Evolutionary conservation across 53 echinoderm and acorn worm genomes (phyloP), one percentile per base, ranked within the genome.

Genomic region (Zoroaster sp.): DNA sequence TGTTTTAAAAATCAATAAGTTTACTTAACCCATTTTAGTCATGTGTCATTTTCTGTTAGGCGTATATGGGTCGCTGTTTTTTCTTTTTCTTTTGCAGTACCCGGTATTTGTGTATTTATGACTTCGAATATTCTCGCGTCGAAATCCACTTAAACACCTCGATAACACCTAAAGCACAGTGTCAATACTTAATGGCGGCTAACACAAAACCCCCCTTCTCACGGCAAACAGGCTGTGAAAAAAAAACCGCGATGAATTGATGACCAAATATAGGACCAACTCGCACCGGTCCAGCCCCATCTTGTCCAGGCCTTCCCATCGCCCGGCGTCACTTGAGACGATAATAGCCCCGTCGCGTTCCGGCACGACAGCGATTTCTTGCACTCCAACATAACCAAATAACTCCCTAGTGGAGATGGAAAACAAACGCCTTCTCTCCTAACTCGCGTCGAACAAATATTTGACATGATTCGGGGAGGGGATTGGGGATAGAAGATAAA

Each of bases 171-270:
- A 17, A 80, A 66, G 80, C 66, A 66, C 45, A 66, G 45, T 66
- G 82, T 82, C 66, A 82, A 82, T 47, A 82, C 82, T 41, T 68
- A 82, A 82, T 78, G 78, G 68, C 59, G 55, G 68, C 82, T 82
- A 30, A 67, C 31, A 44, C 68, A n/a, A 1, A 82, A 10, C 17
- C n/a, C 34, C 23, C 28, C 33, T 17, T 32, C 40, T 35, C 14
- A 13, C 7, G 40, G 25, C 8, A 78, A 78, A 63, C 55, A 39
- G 36, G 20, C 55, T 40, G 35, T 14, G 32, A 33, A 35, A 33
- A 31, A 75, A 31, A 44, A 25, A 15, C 15, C 9, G 33, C 5
- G 63, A 18, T 47, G 32, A 44, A 66, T 68, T 66, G 43, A 82
- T 68, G 68, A 82, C 68, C 63, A 59, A 28, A 66, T 33, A 79